Base-by-base conservation (phyloP, 1,140 invertebrate species). In the Octopus bimaculoides region DNA sequence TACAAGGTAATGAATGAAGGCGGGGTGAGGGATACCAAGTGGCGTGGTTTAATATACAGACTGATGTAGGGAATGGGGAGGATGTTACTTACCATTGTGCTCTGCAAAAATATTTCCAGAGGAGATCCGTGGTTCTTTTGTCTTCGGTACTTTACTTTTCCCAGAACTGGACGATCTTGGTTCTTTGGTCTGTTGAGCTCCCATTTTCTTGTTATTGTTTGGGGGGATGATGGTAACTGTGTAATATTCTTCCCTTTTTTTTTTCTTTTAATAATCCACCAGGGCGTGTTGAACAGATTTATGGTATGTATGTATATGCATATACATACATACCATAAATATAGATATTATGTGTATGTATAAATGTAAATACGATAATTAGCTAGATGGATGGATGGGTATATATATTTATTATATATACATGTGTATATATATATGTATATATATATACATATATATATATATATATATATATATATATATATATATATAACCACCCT, bases 21-120 rank as follows among this genome's bases (percentile, higher is more conserved):
- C 26, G 26, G 26, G 26, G 26, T 41, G 26, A 41, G 26, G 26
- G 26, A 41, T 41, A 41, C 26, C 26, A 41, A 41, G 26, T 41
- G 26, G 26, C 26, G 26, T 41, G 26, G 26, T 41, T 41, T 41
- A 41, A 41, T 41, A 41, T 41, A 41, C 6, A 69, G 8, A 0
- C 7, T 5, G 14, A 6, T 10, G 66, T 6, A 69, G 66, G 66
- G 17, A 69, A 14, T 5, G 26, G 14, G 17, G 17, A 69, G 66
- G 26, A 41, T 41, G 26, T 41, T 41, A 52, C 78, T 79, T 54
- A 79, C 78, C 78, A 79, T 79, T 79, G 56, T 79, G 78, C 75
- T 79, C 78, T 8, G 78, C 78, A 79, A 79, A 79, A 53, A 79
- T 79, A 79, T 79, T 79, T 75, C 78, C 78, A 14, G 78, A 79